Percentiles rank a stretch among this genome's conserved stretches.
Conservation (phyloP, 2,113 vertebrate genomes). For the Xiphophorus maculatus region DNA sequence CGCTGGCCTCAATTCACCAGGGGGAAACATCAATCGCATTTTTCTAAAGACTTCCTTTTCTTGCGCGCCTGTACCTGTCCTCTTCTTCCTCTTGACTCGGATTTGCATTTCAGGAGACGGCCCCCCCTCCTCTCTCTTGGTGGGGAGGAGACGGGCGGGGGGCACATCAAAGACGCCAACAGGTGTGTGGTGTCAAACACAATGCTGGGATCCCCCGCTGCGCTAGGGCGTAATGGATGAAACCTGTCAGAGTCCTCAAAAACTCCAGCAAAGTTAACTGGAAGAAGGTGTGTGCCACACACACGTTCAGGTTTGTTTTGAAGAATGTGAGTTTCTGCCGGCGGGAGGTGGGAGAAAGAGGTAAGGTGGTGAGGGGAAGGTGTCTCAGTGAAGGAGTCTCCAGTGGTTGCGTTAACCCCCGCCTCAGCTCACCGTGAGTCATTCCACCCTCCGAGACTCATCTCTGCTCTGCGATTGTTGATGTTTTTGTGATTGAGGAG, state of each 20-base stretch:
- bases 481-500: conserved; percentile 65
- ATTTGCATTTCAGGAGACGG: conserved; percentile 73
- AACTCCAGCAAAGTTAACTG: conserved; percentile 62
- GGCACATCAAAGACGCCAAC: conserved; percentile 75
- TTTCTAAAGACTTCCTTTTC: conserved; percentile 64
- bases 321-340: conserved; percentile 37
- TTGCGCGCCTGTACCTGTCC: conserved; percentile 54
- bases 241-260: conserved; percentile 69
- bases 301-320: conserved; percentile 32
- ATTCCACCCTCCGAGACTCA: conserved; percentile 54
- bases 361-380: background rate
- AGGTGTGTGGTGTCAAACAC: conserved; percentile 77
- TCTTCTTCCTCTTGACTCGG: conserved; percentile 49
- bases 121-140: conserved; percentile 44
- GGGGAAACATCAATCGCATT: conserved; percentile 71
- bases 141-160: conserved; percentile 49
- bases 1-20: conserved; percentile 56
- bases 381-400: conserved; percentile 53
- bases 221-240: conserved; percentile 62
- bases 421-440: conserved; percentile 61
- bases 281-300: conserved; percentile 23
- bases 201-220: conserved; percentile 68
- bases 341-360: conserved; percentile 32
- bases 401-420: conserved; percentile 68
- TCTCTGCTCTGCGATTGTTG: conserved; percentile 56